Conservation (phyloP, 2,113 vertebrate species). For the Nicator chloris region DNA sequence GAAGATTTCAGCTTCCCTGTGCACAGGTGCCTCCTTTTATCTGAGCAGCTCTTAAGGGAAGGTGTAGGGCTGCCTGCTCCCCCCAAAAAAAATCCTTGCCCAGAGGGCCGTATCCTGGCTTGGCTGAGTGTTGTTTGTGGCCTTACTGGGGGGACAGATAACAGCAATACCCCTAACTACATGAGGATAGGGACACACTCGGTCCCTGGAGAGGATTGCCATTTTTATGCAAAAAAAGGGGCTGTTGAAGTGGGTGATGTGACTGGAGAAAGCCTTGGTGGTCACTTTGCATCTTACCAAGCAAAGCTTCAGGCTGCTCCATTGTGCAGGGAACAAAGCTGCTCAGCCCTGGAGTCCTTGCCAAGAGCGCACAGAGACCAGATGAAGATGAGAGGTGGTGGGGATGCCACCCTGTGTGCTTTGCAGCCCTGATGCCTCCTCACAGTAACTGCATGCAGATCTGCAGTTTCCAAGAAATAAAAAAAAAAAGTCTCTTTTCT, state of each 20-base stretch:
- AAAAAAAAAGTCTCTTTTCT: neutral
- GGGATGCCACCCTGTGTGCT: neutral
- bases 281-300: neutral
- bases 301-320: neutral
- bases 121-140: neutral
- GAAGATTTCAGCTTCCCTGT: neutral
- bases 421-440: neutral
- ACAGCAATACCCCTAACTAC: neutral
- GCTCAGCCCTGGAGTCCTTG: neutral
- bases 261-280: neutral
- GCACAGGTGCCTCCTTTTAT: neutral
- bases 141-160: neutral
- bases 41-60: neutral
- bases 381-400: neutral
- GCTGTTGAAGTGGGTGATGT: neutral
- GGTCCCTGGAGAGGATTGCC: neutral
- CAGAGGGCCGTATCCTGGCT: neutral
- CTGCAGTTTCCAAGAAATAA: neutral
- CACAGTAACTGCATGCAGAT: neutral
- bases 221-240: neutral
- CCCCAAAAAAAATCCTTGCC: accelerated
- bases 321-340: constrained; percentile 13
- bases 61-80: neutral
- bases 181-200: neutral
- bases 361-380: neutral